phyloP scores from a whole-genome alignment of 2,888 invertebrate species.

The Strigamia transsilvanica region DNA sequence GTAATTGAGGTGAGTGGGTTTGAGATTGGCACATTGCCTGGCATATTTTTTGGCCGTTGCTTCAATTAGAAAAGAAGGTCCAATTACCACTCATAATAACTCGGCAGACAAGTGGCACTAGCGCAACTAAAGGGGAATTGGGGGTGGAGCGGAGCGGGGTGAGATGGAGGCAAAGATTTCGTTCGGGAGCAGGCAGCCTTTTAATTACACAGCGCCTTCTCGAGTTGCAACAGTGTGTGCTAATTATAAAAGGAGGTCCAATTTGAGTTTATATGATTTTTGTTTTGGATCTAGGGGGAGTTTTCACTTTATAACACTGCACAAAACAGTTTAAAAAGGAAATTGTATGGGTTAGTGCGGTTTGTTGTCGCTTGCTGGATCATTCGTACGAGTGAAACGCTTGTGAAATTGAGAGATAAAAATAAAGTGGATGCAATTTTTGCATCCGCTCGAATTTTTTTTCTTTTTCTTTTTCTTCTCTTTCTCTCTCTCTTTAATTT shows the following conservation, averaged over 20 bases:
- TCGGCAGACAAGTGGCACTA: conserved; percentile 30
- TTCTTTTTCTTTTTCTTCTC: too few relatives aligned
- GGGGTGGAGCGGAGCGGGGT: not conserved
- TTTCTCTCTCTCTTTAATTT: not conserved
- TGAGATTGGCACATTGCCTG: conserved; percentile 25
- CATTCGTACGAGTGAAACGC: conserved; percentile 10
- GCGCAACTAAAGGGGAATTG: conserved; percentile 9
- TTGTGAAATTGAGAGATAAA: conserved; percentile 30
- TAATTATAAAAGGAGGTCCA: conserved; percentile 26
- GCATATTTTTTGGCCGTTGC: conserved; percentile 26
- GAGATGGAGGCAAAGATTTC: conserved; percentile 5
- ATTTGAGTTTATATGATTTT: conserved; percentile 19
- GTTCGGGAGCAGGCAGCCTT: not conserved
- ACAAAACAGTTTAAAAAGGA: conserved; percentile 18
- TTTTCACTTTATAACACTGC: conserved; percentile 23
- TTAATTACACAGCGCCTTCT: not conserved
- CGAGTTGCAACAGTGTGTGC: conserved; percentile 26
- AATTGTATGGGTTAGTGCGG: conserved; percentile 25
- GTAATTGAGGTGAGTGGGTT: conserved; percentile 22
- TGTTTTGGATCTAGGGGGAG: not conserved
- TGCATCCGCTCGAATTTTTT: not conserved
- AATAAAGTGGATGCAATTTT: not conserved
- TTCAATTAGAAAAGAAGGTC: conserved; percentile 24
- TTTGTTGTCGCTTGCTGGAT: not conserved
- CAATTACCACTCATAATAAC: conserved; percentile 26